Base-by-base conservation (phyloP, 2,797 vertebrate species). In the Enteromius fasciolatus region DNA sequence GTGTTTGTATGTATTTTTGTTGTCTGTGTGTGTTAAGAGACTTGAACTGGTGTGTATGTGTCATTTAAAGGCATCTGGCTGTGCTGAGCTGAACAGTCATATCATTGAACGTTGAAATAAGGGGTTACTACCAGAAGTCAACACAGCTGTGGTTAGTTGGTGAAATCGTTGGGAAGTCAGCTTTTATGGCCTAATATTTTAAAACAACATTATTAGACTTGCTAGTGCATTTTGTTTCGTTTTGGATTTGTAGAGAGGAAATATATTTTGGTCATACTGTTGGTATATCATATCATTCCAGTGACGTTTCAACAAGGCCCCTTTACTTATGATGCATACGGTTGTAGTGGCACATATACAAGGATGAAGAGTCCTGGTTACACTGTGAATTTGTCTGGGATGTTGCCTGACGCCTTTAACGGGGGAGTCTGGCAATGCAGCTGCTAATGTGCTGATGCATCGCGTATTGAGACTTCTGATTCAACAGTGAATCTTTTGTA, bases 71-170 rank as follows among this genome's bases (percentile, higher is more conserved):
- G 85, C 81, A 85, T 88, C 84, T 89, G n/a, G 25, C 87, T 87
- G 81, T 86, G 89, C 89, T 89, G 87, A 91, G 87, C 88, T 86
- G 88, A 90, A 89, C 82, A 86, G 70, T 67, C 54, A 17, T 50
- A 83, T 82, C 85, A 88, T 46, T 41, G 76, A 76, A 85, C 68
- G 59, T 59, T 57, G 54, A 61, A 54, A 17, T 68, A 76, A 64
- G 66, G 17, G 36, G 85, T 80, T n/a, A 61, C 10, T 20, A 63
- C 28, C 14, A 4, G 39, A 61, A 8, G 63, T 36, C n/a, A 78
- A n/a, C 10, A 4, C 57, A 57, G 23, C 67, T 73, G 61, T 74
- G 33, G 59, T 46, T 46, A 8, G 59, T 57, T 33, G 4, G 17
- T 39, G 18, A 63, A 46, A 44, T 14, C 28, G 44, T 41, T 25